Conservation (phyloP, 2,888 invertebrate species). For the Himalopsyche anomala region DNA sequence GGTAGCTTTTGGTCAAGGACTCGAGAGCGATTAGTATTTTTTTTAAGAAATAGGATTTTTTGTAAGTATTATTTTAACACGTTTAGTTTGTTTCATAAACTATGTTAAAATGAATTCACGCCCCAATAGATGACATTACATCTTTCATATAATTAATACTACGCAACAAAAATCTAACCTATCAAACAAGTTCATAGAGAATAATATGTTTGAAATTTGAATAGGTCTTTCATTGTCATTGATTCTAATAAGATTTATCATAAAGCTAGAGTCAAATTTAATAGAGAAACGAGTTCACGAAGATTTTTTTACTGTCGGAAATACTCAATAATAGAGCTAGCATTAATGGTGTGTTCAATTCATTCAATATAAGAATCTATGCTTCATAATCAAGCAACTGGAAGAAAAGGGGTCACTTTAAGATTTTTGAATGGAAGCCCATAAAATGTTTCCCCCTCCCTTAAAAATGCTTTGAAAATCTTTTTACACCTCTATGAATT, state of each 20-base stretch:
- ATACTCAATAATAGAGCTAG: conserved; percentile 10
- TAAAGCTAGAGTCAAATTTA: neutral
- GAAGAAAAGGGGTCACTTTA: conserved; percentile 42
- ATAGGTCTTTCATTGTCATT: conserved; percentile 13
- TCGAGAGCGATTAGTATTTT: too few species aligned
- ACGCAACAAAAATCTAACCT: too few species aligned
- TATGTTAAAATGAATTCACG: too few species aligned
- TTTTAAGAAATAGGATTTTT: too few species aligned
- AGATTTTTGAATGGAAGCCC: conserved; percentile 39
- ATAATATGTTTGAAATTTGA: neutral
- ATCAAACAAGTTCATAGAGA: neutral
- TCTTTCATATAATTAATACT: too few species aligned
- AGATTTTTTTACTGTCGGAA: conserved; percentile 3
- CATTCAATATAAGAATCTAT: conserved; percentile 31
- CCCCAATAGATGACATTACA: too few species aligned
- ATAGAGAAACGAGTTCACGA: conserved; percentile 18
- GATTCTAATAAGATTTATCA: conserved; percentile 26
- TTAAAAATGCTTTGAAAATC: neutral
- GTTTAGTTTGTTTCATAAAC: too few species aligned
- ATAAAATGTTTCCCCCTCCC: conserved; percentile 8
- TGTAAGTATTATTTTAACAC: too few species aligned
- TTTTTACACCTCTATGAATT: conserved; percentile 36
- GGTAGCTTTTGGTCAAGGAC: too few species aligned
- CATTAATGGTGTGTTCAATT: conserved; percentile 17
- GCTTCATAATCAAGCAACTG: conserved; percentile 36